These are phyloP conservation scores for Isichthys henryi DNA, from an alignment of 2,113 vertebrate species.

Conservation along the genomic window DNA sequence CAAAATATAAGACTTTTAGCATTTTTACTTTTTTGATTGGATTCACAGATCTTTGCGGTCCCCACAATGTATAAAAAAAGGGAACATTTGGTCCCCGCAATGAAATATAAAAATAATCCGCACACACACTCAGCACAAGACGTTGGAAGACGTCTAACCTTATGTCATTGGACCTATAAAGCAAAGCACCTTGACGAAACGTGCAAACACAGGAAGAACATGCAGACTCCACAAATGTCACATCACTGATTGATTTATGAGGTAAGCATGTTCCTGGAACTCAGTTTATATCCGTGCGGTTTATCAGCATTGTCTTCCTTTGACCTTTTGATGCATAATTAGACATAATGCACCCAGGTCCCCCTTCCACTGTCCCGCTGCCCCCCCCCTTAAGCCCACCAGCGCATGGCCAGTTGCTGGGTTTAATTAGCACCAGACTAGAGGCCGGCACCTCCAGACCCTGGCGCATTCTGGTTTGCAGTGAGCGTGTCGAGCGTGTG, in stretches of 20 bases:
- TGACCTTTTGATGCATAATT: background rate
- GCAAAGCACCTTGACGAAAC: background rate
- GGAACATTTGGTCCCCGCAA: background rate
- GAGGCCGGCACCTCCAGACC: background rate
- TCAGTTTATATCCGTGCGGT: background rate
- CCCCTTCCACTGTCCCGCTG: background rate
- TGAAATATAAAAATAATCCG: background rate
- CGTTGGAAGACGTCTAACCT: background rate
- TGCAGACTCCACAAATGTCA: background rate
- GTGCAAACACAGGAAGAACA: background rate
- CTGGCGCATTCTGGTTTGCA: background rate
- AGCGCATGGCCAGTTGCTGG: background rate
- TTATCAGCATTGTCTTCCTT: background rate
- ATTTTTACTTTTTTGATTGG: no score
- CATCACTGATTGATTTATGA: background rate
- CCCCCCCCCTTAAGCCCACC: background rate
- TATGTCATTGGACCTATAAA: background rate
- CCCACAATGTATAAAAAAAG: no score
- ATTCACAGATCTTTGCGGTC: no score
- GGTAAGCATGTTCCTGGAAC: background rate
- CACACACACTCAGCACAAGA: background rate
- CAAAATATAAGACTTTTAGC: background rate
- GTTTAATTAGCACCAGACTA: background rate
- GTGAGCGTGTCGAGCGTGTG: conserved; percentile 34
- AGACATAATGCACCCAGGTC: background rate